These are phyloP conservation scores for Hemiprocne comata DNA, from an alignment of 2,113 vertebrate genomes.

Conservation along the genomic window DNA sequence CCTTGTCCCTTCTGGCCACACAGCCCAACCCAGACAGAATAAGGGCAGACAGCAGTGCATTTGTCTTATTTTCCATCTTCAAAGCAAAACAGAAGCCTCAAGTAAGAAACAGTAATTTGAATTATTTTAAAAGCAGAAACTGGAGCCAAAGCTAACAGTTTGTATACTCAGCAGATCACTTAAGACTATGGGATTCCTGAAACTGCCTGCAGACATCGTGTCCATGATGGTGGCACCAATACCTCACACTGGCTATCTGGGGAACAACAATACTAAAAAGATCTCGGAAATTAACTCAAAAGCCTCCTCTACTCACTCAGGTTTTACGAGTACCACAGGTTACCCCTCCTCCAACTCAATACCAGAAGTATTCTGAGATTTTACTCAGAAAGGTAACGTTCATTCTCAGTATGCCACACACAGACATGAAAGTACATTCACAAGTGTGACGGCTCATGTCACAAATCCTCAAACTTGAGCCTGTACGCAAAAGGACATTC, in stretches of 20 bases:
- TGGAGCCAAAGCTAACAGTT: conserved; percentile 14
- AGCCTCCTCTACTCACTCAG: background rate
- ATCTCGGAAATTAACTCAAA: background rate
- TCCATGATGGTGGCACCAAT: background rate
- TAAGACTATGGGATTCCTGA: background rate
- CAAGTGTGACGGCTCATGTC: background rate
- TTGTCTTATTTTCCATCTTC: background rate
- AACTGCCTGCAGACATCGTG: background rate
- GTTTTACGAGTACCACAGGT: background rate
- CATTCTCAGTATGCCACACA: background rate
- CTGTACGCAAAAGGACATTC: background rate
- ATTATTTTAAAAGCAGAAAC: background rate
- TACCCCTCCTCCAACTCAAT: background rate
- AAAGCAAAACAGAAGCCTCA: background rate
- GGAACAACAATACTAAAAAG: background rate
- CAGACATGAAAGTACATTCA: background rate
- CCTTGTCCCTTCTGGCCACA: background rate
- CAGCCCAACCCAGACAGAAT: background rate
- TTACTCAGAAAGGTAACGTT: background rate
- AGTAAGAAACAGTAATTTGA: background rate
- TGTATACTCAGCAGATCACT: background rate
- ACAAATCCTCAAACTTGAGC: background rate
- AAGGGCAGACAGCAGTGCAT: background rate
- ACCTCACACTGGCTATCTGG: background rate
- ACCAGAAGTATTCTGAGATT: background rate